These are phyloP conservation scores for Metopolophium dirhodum DNA, from an alignment of 1,140 invertebrate genomes.

Conservation along the genomic window DNA sequence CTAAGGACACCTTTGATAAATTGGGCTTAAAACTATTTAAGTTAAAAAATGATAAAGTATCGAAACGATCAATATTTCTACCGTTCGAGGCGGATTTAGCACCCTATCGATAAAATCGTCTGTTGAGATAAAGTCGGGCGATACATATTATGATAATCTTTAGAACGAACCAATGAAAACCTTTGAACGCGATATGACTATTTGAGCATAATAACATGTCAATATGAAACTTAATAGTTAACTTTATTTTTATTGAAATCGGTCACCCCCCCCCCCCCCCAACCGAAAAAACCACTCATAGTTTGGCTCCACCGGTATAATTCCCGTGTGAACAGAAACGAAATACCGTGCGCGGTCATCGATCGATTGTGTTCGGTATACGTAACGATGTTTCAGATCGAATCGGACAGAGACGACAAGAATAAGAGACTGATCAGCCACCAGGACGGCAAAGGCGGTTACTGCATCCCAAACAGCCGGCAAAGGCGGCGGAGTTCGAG, in stretches of 20 bases:
- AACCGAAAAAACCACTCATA: background rate
- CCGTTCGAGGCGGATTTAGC: no score
- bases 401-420: slow-evolving; percentile 25
- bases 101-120: no score
- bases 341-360: background rate
- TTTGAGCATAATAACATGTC: no score
- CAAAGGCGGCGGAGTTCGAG: slow-evolving; percentile 40
- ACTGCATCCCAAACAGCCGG: background rate
- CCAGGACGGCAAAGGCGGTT: slow-evolving; percentile 20
- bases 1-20: no score
- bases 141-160: no score
- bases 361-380: slow-evolving; percentile 6
- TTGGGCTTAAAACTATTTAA: background rate
- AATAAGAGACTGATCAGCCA: slow-evolving; percentile 41
- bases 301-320: no score
- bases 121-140: no score
- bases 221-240: no score
- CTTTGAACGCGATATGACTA: no score
- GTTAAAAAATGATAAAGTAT: background rate
- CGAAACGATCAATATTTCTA: background rate
- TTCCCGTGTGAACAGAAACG: background rate
- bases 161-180: no score
- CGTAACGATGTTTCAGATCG: background rate
- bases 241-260: no score
- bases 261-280: no score